phyloP scores from a whole-genome alignment of 64 coral and sea anemone species.

The Trachythela sp. region DNA sequence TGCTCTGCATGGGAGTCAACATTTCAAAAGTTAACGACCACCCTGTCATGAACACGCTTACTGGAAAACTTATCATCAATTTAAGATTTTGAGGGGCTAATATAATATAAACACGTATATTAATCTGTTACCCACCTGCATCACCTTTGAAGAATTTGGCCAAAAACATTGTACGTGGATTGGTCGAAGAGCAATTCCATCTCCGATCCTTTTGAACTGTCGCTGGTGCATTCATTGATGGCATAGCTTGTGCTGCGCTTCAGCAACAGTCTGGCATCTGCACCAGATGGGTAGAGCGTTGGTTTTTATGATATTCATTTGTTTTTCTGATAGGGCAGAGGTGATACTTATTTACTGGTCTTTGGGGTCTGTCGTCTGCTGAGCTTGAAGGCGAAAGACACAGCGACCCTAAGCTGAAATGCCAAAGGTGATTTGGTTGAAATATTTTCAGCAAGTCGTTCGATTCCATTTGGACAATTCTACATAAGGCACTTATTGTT shows the following conservation, averaged over 20 bases:
- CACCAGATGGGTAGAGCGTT: neutral
- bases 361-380: neutral
- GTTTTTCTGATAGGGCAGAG: neutral
- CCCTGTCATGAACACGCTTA: too few species aligned
- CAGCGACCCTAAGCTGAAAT: neutral
- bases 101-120: too few species aligned
- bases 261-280: neutral
- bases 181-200: neutral
- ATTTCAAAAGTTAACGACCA: too few species aligned
- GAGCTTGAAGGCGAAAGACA: neutral
- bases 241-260: neutral
- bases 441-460: too few species aligned
- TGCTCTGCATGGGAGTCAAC: too few species aligned
- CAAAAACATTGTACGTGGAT: conserved; percentile 5
- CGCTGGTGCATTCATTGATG: conserved; percentile 5
- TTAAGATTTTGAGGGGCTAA: too few species aligned
- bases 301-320: neutral
- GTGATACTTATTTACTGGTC: neutral
- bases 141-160: neutral
- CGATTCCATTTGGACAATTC: too few species aligned
- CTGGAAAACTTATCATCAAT: too few species aligned
- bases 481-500: too few species aligned
- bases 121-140: neutral
- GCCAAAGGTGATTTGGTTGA: neutral
- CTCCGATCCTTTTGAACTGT: neutral